A percentile compares a stretch with the other conserved stretches of the same genome.
phyloP scores from a whole-genome alignment of 2,888 invertebrate species.

The Polyploca ridens region DNA sequence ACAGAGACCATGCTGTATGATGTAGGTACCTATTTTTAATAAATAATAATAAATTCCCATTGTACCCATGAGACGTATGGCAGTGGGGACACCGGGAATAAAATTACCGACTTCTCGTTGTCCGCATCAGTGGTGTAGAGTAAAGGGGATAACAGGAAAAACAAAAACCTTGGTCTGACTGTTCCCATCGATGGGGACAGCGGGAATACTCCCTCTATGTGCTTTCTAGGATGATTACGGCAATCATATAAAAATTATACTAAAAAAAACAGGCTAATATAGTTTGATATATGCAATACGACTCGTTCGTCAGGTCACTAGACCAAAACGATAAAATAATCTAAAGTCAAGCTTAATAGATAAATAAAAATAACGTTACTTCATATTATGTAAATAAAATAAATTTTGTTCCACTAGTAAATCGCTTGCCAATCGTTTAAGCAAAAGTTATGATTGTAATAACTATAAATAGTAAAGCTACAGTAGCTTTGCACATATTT shows the following conservation, averaged over 20 bases:
- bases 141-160: no score
- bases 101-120: no score
- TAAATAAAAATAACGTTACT: neutral
- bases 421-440: neutral
- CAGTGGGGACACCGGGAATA: no score
- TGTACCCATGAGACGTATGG: no score
- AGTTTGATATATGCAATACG: neutral
- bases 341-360: neutral
- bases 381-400: neutral
- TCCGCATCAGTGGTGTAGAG: no score
- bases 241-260: neutral
- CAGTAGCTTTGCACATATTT: neutral
- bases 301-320: neutral
- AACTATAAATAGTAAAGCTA: neutral
- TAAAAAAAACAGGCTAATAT: neutral
- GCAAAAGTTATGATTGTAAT: conserved; percentile 1
- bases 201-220: no score
- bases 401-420: neutral
- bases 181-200: no score
- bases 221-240: neutral
- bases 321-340: neutral
- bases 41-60: no score
- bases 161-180: no score
- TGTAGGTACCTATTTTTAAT: no score
- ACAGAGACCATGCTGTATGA: no score